A percentile compares a stretch with the other conserved stretches of the same genome.
These are phyloP conservation scores for Myotis pilosus DNA, from an alignment of 2,797 vertebrate species.

Conservation along the genomic window DNA sequence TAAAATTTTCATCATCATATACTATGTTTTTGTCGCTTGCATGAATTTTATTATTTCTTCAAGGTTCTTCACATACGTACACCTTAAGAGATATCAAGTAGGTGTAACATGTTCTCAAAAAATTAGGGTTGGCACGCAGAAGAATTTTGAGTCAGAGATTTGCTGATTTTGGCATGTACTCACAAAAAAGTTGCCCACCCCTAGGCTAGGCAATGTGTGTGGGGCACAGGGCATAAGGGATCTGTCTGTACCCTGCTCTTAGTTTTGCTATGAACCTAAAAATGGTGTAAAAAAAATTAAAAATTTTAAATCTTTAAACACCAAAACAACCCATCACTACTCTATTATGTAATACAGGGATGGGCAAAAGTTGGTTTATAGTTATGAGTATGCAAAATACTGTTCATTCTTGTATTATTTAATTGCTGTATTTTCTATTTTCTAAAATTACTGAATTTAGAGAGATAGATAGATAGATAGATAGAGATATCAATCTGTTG, in stretches of 20 bases:
- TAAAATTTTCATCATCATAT: too few species aligned
- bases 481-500: not conserved
- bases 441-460: not conserved
- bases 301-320: not conserved
- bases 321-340: not conserved
- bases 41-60: too few species aligned
- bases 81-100: too few species aligned
- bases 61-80: too few species aligned
- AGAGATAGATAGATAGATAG: not conserved
- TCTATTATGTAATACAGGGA: not conserved
- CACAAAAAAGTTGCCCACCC: too few species aligned
- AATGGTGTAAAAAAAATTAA: not conserved
- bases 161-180: too few species aligned
- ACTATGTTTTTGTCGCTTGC: too few species aligned
- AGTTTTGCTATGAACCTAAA: not conserved
- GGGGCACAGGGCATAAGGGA: not conserved
- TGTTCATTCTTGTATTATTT: not conserved
- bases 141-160: too few species aligned
- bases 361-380: not conserved
- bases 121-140: too few species aligned
- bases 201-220: not conserved
- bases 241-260: not conserved
- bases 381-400: not conserved
- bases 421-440: not conserved
- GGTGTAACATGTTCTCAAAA: too few species aligned